Evolutionary conservation across 2,113 vertebrate genomes (phyloP).

Genomic region (Dipodomys merriami): DNA sequence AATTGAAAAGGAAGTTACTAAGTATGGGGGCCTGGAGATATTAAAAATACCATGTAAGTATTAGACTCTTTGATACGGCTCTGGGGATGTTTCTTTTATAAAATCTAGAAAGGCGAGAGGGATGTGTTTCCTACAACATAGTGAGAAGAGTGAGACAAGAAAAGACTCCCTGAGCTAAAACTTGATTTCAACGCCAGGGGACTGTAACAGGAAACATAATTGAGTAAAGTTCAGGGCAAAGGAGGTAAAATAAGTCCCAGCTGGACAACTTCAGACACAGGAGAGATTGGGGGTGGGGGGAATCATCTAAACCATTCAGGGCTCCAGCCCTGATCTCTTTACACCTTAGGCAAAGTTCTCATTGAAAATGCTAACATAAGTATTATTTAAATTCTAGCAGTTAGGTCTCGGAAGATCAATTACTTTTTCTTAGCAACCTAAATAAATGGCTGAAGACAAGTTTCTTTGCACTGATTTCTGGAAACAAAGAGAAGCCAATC

Average conservation of each 20-base stretch:
- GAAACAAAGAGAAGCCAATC: slow-evolving; percentile 5
- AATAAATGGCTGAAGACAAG: slow-evolving; percentile 60
- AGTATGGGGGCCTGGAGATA: slow-evolving; percentile 31
- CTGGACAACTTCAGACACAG: slow-evolving; percentile 32
- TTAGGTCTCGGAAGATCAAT: slow-evolving; percentile 53
- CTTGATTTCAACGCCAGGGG: slow-evolving; percentile 61
- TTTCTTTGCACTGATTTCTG: slow-evolving; percentile 51
- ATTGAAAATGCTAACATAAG: slow-evolving; percentile 22
- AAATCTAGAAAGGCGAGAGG: background rate
- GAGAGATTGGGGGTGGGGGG: background rate
- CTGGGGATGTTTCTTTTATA: slow-evolving; percentile 23
- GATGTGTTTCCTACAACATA: slow-evolving; percentile 47
- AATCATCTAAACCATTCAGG: background rate
- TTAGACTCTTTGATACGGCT: background rate
- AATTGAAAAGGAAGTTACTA: background rate
- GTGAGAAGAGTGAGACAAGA: background rate
- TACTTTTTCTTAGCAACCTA: slow-evolving; percentile 60
- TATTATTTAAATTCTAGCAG: slow-evolving; percentile 67
- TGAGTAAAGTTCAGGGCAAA: slow-evolving; percentile 61
- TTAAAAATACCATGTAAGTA: slow-evolving; percentile 42
- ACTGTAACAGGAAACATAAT: slow-evolving; percentile 60
- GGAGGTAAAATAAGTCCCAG: slow-evolving; percentile 63
- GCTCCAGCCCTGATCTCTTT: background rate
- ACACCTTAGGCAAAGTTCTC: slow-evolving; percentile 48
- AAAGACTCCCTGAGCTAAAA: slow-evolving; percentile 28